A percentile compares a stretch with the other conserved stretches of the same genome.
Conservation (phyloP, 1,140 invertebrate species). For the Hycleus cichorii region DNA sequence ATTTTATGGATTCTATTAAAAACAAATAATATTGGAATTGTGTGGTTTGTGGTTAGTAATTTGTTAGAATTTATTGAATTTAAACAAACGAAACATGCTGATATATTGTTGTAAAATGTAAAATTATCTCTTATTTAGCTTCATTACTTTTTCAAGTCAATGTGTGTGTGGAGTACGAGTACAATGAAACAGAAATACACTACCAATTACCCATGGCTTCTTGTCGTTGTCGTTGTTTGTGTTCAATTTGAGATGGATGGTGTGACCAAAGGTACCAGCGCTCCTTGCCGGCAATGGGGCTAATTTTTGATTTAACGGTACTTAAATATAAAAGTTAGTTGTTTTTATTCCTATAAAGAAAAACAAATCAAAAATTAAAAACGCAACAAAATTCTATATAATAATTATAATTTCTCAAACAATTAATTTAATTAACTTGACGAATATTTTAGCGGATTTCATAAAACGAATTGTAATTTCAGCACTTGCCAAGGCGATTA, state of each 20-base stretch:
- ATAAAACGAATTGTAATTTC: neutral
- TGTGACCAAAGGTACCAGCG: slow-evolving; percentile 3
- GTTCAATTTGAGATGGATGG: slow-evolving; percentile 7
- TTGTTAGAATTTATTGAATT: neutral
- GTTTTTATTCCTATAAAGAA: neutral
- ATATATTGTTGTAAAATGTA: slow-evolving; percentile 8
- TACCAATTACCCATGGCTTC: slow-evolving; percentile 15
- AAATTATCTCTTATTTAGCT: slow-evolving; percentile 37
- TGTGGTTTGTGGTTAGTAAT: slow-evolving; percentile 3
- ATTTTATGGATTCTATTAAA: neutral
- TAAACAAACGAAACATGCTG: neutral
- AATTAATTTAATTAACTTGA: neutral
- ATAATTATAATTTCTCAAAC: neutral
- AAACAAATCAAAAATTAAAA: neutral
- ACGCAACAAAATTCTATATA: neutral
- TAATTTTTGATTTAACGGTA: slow-evolving; percentile 34
- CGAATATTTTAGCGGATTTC: neutral
- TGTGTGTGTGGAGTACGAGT: slow-evolving; percentile 21
- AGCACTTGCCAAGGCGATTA: neutral
- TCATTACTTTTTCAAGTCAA: slow-evolving; percentile 30
- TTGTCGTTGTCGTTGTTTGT: neutral
- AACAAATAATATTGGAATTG: no score
- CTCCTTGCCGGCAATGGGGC: slow-evolving; percentile 23
- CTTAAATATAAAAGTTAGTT: slow-evolving; percentile 26
- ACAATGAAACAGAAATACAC: slow-evolving; percentile 12